These are phyloP conservation scores for Helicoverpa zea DNA, from an alignment of 1,140 invertebrate genomes.

Conservation along the genomic window DNA sequence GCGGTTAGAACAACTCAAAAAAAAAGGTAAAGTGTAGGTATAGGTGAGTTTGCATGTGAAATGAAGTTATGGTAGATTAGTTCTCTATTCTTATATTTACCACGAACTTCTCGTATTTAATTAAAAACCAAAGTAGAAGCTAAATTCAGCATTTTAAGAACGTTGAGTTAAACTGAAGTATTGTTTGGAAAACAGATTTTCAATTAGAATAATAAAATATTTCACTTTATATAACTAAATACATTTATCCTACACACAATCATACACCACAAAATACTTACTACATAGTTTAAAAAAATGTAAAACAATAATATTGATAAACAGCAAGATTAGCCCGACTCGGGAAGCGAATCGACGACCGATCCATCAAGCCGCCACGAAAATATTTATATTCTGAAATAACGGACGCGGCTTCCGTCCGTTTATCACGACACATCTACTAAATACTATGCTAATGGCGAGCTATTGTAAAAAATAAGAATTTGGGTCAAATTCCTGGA, in stretches of 20 bases:
- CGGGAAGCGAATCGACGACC: constrained; percentile 52
- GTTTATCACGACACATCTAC: constrained; percentile 55
- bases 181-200: too few species aligned
- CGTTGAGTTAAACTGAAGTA: too few species aligned
- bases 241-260: background rate
- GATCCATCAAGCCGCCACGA: constrained; percentile 73
- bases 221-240: background rate
- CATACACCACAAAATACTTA: constrained; percentile 9
- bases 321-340: constrained; percentile 59
- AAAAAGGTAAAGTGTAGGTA: too few species aligned
- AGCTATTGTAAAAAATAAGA: constrained; percentile 34
- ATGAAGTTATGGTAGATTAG: too few species aligned
- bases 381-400: constrained; percentile 71
- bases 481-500: constrained; percentile 36
- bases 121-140: too few species aligned
- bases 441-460: constrained; percentile 46
- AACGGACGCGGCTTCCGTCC: constrained; percentile 60
- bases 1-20: too few species aligned
- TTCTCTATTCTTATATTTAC: too few species aligned
- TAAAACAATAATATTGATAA: constrained; percentile 64
- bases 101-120: too few species aligned
- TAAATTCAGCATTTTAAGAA: too few species aligned
- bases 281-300: background rate
- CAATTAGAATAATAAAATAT: too few species aligned
- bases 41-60: too few species aligned